phyloP scores from a whole-genome alignment of 1,140 invertebrate genomes.

The Hycleus cichorii region DNA sequence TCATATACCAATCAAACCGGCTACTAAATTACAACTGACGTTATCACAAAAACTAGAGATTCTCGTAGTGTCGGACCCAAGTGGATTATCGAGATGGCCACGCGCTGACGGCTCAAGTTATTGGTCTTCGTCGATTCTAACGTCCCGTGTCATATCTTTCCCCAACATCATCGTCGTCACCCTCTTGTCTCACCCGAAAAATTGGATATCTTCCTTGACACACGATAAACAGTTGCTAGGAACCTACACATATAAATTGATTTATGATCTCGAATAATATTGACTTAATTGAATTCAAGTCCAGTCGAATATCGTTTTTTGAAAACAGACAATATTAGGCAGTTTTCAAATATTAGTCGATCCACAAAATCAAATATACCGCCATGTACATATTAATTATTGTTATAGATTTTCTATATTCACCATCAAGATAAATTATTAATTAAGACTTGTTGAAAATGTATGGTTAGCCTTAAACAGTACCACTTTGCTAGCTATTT shows the following conservation, averaged over 20 bases:
- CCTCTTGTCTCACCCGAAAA: constrained; percentile 20
- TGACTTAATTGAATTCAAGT: too few relatives aligned
- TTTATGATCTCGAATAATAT: constrained; percentile 1
- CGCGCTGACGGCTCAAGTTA: constrained; percentile 28
- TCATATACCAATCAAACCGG: constrained; percentile 34
- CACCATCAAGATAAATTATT: too few relatives aligned
- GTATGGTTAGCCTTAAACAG: not conserved
- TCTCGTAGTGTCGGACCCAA: constrained; percentile 29
- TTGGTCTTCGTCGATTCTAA: constrained; percentile 30
- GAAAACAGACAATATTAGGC: too few relatives aligned
- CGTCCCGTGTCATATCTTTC: constrained; percentile 28
- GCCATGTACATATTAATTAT: too few relatives aligned
- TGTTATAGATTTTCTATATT: too few relatives aligned
- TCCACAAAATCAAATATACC: too few relatives aligned
- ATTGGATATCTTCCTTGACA: constrained; percentile 26
- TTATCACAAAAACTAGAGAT: constrained; percentile 33
- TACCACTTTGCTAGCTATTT: constrained; percentile 7
- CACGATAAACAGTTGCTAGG: constrained; percentile 19
- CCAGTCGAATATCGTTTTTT: too few relatives aligned
- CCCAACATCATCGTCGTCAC: constrained; percentile 17
- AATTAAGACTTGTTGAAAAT: too few relatives aligned
- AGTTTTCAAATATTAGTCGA: too few relatives aligned
- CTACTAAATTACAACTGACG: constrained; percentile 34
- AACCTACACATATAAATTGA: constrained; percentile 12
- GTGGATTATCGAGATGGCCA: constrained; percentile 33